Conservation (phyloP, 2,888 invertebrate genomes). For the Phyto melanocephala region DNA sequence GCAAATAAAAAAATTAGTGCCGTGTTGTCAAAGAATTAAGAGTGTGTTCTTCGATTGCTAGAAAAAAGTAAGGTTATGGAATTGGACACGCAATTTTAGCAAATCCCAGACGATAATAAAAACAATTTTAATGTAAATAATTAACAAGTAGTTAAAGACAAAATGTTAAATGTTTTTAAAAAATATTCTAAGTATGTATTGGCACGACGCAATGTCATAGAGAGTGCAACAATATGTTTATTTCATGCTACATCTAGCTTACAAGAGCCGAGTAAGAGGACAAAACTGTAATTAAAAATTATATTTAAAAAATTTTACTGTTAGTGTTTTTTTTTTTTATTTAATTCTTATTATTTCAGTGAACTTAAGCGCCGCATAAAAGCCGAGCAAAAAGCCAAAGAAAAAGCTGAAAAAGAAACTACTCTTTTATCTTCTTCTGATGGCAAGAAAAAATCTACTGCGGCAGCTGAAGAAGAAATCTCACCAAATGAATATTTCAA, state of each 20-base stretch:
- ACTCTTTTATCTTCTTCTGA: conserved; percentile 78
- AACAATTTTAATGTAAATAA: too few species aligned
- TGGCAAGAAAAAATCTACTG: conserved; percentile 70
- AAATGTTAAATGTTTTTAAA: conserved; percentile 20
- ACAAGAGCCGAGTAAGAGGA: conserved; percentile 71
- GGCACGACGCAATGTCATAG: neutral
- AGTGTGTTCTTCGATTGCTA: neutral
- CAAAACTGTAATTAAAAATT: conserved; percentile 71
- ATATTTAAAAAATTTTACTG: neutral
- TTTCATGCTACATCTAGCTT: conserved; percentile 31
- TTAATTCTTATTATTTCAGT: conserved; percentile 81
- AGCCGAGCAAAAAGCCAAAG: conserved; percentile 95
- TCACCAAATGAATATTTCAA: conserved; percentile 97
- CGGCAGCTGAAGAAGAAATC: conserved; percentile 87
- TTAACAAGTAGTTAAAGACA: neutral
- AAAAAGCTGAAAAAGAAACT: conserved; percentile 88
- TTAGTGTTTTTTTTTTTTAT: neutral
- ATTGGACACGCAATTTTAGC: conserved; percentile 44
- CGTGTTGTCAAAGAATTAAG: conserved; percentile 31
- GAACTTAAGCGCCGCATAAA: conserved; percentile 95
- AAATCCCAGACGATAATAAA: neutral
- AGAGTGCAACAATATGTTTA: conserved; percentile 1
- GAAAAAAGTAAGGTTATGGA: conserved; percentile 65
- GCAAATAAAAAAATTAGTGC: too few species aligned
- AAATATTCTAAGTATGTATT: conserved; percentile 5